Evolutionary conservation across 2,797 vertebrate genomes (phyloP).

Genomic region (Argyrosomus regius): DNA sequence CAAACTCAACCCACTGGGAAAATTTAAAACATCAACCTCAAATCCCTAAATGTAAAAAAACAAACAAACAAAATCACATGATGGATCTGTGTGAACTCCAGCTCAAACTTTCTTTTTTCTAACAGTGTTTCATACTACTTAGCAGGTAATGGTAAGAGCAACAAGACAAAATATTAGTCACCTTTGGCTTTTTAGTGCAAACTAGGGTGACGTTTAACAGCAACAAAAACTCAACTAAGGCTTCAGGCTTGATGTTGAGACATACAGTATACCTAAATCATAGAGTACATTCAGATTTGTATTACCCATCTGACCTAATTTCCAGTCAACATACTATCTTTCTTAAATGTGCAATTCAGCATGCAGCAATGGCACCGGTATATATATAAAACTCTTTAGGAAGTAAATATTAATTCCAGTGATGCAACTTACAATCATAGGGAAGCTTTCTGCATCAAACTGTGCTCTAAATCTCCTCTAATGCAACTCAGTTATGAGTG

Average conservation of each 20-base stretch:
- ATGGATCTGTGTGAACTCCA: conserved; percentile 16
- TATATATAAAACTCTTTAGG: conserved; percentile 40
- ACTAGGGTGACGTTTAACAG: conserved; percentile 42
- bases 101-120: conserved; percentile 2
- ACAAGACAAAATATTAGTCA: conserved; percentile 28
- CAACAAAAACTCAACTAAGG: conserved; percentile 37
- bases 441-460: conserved; percentile 26
- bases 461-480: conserved; percentile 35
- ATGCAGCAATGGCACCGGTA: conserved; percentile 57
- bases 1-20: neutral
- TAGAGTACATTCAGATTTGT: conserved; percentile 62
- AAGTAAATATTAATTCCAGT: conserved; percentile 52
- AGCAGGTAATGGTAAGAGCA: conserved; percentile 18
- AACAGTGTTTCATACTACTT: conserved; percentile 48
- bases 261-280: conserved; percentile 17
- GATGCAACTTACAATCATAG: conserved; percentile 46
- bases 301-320: conserved; percentile 5
- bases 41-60: conserved; percentile 25
- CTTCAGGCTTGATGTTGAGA: conserved; percentile 36
- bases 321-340: conserved; percentile 13
- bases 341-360: conserved; percentile 67
- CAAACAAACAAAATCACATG: conserved; percentile 5
- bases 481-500: conserved; percentile 10
- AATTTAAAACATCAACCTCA: conserved; percentile 30
- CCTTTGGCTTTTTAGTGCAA: conserved; percentile 66